Evolutionary conservation across 2,888 invertebrate species (phyloP), one percentile per base, ranked within the genome.

Genomic region (Apamea sordens): DNA sequence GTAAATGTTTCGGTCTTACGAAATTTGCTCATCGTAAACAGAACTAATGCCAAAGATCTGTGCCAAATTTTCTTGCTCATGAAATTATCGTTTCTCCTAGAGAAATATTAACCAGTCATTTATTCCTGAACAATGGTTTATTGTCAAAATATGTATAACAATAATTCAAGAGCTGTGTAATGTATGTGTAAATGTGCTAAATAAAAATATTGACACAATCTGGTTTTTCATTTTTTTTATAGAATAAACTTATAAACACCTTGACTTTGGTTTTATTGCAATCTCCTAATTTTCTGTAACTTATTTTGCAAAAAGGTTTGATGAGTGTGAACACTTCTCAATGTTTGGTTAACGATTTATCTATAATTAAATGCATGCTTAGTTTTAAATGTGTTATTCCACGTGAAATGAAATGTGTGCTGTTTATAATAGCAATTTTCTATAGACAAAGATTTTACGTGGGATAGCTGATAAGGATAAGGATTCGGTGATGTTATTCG

Each of bases 121-220:
- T 65, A 50, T 83, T 72, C 67, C 73, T 72, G 61, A 68, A 78
- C 69, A 65, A 56, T 73, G 61, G 70, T 77, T 76, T 73, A 73
- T 79, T 81, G 44, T 78, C 82, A 71, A 21, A 56, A 70, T 24
- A 69, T 70, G 44, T 76, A 84, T 68, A 71, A 50, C 76, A 79
- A 73, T 86, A 69, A 83, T 87, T 79, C 69, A 82, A 83, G 77
- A 86, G 68, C 77, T 83, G 83, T 86, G 82, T 88, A 79, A 77
- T 83, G 76, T 81, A 87, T 79, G 78, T 90, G 89, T 90, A 89
- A 84, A 88, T 90, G 91, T 92, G 85, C 85, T 85, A 83, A 92
- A 90, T 91, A 90, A 90, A 92, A 89, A 85, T 84, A 82, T 86
- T 80, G 76, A 86, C 81, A 77, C 73, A 44, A 77, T 68, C 41